phyloP scores from a whole-genome alignment of 2,797 vertebrate species.

The Enoplosus armatus region DNA sequence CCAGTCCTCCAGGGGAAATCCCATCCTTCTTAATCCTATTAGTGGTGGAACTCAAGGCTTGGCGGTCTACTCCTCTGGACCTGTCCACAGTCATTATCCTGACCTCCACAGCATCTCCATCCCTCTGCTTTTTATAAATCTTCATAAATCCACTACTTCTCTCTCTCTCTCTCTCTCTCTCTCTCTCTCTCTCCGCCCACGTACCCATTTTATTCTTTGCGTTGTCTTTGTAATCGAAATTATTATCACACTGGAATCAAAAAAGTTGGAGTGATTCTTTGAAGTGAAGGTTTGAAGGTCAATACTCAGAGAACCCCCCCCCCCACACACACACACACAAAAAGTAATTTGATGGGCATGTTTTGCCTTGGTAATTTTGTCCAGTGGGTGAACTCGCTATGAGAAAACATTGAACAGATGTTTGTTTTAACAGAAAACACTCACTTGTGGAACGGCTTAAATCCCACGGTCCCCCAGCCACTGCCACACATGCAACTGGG shows the following conservation, averaged over 20 bases:
- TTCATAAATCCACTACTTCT: slow-evolving; percentile 8
- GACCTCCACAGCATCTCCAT: slow-evolving; percentile 71
- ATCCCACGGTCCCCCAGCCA: slow-evolving; percentile 62
- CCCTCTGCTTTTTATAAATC: slow-evolving; percentile 44
- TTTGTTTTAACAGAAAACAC: slow-evolving; percentile 79
- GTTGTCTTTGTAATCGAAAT: not conserved
- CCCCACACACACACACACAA: no score
- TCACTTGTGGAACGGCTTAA: slow-evolving; percentile 64
- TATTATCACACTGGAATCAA: not conserved
- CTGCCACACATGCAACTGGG: slow-evolving; percentile 64
- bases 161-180: slow-evolving; percentile 14
- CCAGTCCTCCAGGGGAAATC: slow-evolving; percentile 77
- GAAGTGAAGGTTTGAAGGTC: slow-evolving; percentile 33
- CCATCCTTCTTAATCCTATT: slow-evolving; percentile 84
- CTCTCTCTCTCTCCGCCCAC: not conserved
- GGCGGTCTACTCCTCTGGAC: slow-evolving; percentile 78
- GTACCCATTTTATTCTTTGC: not conserved
- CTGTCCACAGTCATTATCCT: slow-evolving; percentile 84
- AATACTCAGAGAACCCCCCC: not conserved
- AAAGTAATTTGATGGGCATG: slow-evolving; percentile 49
- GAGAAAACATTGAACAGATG: slow-evolving; percentile 77
- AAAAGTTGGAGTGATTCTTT: slow-evolving; percentile 32
- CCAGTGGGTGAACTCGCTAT: slow-evolving; percentile 68
- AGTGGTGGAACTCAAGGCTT: slow-evolving; percentile 73
- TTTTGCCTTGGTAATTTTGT: slow-evolving; percentile 74